Percentiles rank a stretch among this genome's conserved stretches.
phyloP scores from a whole-genome alignment of 2,797 vertebrate genomes.

The Notoglanidium macrostoma region DNA sequence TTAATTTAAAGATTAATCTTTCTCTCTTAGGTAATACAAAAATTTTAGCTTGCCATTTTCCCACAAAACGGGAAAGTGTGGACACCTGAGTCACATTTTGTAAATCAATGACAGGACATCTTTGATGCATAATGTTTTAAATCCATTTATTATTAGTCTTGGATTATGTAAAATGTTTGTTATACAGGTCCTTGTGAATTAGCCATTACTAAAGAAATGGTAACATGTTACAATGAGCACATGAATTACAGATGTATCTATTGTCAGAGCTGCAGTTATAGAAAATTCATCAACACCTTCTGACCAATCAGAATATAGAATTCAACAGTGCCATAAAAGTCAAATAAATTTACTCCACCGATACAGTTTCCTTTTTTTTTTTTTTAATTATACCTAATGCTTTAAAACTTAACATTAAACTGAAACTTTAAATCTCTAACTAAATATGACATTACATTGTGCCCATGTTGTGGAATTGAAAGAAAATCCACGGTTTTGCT shows the following conservation, averaged over 20 bases:
- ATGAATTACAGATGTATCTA: neutral
- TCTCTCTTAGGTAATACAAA: neutral
- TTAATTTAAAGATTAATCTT: no score
- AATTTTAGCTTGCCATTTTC: neutral
- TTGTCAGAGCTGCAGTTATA: neutral
- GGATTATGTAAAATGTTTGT: neutral
- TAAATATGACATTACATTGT: neutral
- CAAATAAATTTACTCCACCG: neutral
- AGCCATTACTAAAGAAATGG: neutral
- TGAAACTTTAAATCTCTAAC: neutral
- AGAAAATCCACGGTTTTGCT: neutral
- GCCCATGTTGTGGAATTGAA: neutral
- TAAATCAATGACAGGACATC: neutral
- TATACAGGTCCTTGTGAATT: neutral
- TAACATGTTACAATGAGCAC: neutral
- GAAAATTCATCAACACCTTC: neutral
- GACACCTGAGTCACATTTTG: neutral
- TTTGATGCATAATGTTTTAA: neutral
- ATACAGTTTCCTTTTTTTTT: neutral
- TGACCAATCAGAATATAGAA: neutral
- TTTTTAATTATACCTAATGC: neutral
- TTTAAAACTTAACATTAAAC: neutral
- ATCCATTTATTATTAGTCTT: neutral
- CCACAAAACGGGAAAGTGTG: neutral
- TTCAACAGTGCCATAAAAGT: neutral